A percentile compares a stretch with the other conserved stretches of the same genome.
These are phyloP conservation scores for Trachymyrmex septentrionalis DNA, from an alignment of 1,140 invertebrate species.

Conservation along the genomic window DNA sequence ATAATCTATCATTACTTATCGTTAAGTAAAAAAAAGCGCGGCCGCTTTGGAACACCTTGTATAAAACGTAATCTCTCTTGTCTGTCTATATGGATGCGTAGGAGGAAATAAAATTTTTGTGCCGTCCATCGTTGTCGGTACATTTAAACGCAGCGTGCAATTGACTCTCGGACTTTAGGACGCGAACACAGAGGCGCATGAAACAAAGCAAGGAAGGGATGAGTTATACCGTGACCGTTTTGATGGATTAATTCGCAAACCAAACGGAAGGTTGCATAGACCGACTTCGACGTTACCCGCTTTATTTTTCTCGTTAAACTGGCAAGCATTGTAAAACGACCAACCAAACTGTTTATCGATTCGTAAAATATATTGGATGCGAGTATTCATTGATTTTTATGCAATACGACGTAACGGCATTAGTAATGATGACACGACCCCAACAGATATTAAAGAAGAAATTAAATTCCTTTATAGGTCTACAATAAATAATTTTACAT, in stretches of 20 bases:
- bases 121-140: conserved; percentile 22
- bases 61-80: conserved; percentile 9
- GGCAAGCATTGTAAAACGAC: conserved; percentile 72
- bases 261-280: conserved; percentile 82
- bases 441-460: conserved; percentile 5
- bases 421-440: not conserved
- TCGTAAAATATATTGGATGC: conserved; percentile 29
- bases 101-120: conserved; percentile 51
- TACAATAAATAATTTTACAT: conserved; percentile 1
- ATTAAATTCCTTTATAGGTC: not conserved
- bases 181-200: conserved; percentile 39
- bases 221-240: conserved; percentile 82
- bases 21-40: not conserved
- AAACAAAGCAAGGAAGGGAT: conserved; percentile 72
- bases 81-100: not conserved
- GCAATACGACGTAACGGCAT: not conserved
- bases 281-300: conserved; percentile 76
- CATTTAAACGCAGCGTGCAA: conserved; percentile 78
- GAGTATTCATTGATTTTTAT: not conserved
- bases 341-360: conserved; percentile 62
- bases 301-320: conserved; percentile 71
- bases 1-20: not conserved
- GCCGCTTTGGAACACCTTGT: not conserved
- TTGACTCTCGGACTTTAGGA: conserved; percentile 76
- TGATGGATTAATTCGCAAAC: conserved; percentile 85